Evolutionary conservation across 1,140 invertebrate species (phyloP).

Genomic region (Drosophila cardini): DNA sequence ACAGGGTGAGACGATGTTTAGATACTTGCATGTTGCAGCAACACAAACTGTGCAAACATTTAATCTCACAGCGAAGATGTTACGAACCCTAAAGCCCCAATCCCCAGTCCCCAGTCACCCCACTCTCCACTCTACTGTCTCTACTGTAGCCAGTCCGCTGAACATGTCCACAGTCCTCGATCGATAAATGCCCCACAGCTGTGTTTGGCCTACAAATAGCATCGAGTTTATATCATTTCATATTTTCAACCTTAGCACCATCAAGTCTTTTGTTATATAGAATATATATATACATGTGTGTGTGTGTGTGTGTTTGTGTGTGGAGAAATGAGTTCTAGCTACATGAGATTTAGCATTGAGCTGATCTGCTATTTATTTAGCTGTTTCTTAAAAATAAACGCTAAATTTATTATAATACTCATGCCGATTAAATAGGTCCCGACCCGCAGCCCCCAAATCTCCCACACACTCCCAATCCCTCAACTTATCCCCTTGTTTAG

Average conservation of each 20-base stretch:
- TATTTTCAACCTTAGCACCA: conserved; percentile 15
- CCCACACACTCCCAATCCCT: neutral
- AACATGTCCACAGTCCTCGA: conserved; percentile 11
- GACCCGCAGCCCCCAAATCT: neutral
- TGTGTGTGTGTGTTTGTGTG: neutral
- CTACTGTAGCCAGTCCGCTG: conserved; percentile 20
- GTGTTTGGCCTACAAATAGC: conserved; percentile 75
- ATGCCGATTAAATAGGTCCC: neutral
- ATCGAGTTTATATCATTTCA: conserved; percentile 19
- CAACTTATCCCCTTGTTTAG: neutral
- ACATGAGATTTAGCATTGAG: conserved; percentile 80
- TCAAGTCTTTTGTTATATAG: neutral
- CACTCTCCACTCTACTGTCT: conserved; percentile 31
- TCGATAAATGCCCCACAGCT: conserved; percentile 53
- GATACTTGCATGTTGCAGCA: conserved; percentile 67
- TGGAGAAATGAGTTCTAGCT: conserved; percentile 49
- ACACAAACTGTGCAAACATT: conserved; percentile 80
- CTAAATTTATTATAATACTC: conserved; percentile 34
- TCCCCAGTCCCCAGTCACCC: conserved; percentile 4
- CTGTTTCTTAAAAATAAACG: conserved; percentile 61
- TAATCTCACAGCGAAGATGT: conserved; percentile 77
- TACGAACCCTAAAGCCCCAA: conserved; percentile 36
- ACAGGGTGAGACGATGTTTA: conserved; percentile 62
- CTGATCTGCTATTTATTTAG: conserved; percentile 53
- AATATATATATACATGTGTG: too few species aligned